Evolutionary conservation across 2,797 vertebrate species (phyloP), one percentile per base, ranked within the genome.

Genomic region (Hybognathus amarus): DNA sequence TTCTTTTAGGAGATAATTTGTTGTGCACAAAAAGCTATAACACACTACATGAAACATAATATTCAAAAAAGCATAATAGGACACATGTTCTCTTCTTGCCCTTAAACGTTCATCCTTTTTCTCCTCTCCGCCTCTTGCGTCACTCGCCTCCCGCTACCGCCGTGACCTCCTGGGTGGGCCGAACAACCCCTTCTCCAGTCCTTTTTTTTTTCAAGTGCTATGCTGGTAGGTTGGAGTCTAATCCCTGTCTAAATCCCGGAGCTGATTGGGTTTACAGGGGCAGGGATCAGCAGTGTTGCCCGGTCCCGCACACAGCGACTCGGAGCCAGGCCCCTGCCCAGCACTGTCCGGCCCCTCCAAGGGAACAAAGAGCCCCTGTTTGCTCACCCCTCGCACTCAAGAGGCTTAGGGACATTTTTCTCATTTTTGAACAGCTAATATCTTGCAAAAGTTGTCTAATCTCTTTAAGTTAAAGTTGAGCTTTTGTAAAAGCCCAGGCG

Each of bases 351-450:
- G 91, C 91, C 90, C 85, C 86, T 89, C 70, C 64, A 5, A 76
- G 77, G 77, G 87, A 93, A 99, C 97, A 99, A 98, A 96, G 96
- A 87, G 89, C 47, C 92, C 92, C 95, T 98, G 96, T 98, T 95
- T 91, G 86, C 91, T 90, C 92, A 92, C 93, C 91, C 92, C 89
- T 87, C 94, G 93, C 94, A 91, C 95, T 95, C 91, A 94, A 96
- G 93, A 93, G 93, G 97, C 96, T 99, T 99, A 99, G 89, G 92
- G 91, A 95, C 96, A 98, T 99, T 99, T 98, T 99, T 99, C 96
- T 97, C 96, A 99, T 99, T 98, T 98, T 96, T 98, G 95, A 97
- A 95, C 96, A 95, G 97, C 98, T 99, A 97, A 98, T 96, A 96
- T 97, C 96, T 96, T 95, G 94, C 92, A 93, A 94, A 96, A 94